Conservation (phyloP, 2,888 invertebrate genomes). For the Tortricodes alternella region DNA sequence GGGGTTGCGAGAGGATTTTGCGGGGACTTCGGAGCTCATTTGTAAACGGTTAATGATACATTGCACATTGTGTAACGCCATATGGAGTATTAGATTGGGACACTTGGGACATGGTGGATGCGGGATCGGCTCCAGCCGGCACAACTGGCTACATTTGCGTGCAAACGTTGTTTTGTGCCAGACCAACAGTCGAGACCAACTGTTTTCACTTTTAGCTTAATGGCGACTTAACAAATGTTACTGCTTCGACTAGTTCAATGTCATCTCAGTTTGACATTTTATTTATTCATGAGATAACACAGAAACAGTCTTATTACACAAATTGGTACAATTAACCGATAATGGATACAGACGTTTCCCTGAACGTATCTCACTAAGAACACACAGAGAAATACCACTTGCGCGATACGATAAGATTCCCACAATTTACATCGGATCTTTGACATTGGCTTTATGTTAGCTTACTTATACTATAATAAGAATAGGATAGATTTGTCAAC, state of each 20-base stretch:
- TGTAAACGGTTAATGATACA: conserved; percentile 59
- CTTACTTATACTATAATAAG: too few relatives aligned
- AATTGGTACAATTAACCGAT: too few relatives aligned
- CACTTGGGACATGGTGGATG: conserved; percentile 72
- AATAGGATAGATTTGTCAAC: too few relatives aligned
- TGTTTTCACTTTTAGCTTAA: conserved; percentile 23
- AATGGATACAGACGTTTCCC: too few relatives aligned
- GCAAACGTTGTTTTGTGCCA: conserved; percentile 57
- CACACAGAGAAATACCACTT: too few relatives aligned
- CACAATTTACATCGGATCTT: too few relatives aligned
- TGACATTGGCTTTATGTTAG: too few relatives aligned
- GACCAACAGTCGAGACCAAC: conserved; percentile 23
- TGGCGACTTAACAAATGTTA: background rate
- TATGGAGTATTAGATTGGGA: conserved; percentile 78
- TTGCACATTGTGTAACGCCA: conserved; percentile 71
- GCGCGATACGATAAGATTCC: too few relatives aligned
- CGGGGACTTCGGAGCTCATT: conserved; percentile 43
- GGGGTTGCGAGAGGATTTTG: conserved; percentile 10
- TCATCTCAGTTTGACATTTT: background rate
- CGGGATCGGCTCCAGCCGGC: conserved; percentile 67
- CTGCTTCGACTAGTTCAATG: background rate
- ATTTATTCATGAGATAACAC: too few relatives aligned
- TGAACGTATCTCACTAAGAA: too few relatives aligned
- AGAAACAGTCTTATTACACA: too few relatives aligned
- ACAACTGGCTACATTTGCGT: conserved; percentile 74